Percentiles rank a stretch among this genome's conserved stretches.
Conservation (phyloP, 2,888 invertebrate genomes). For the Dolichopus griseipennis region DNA sequence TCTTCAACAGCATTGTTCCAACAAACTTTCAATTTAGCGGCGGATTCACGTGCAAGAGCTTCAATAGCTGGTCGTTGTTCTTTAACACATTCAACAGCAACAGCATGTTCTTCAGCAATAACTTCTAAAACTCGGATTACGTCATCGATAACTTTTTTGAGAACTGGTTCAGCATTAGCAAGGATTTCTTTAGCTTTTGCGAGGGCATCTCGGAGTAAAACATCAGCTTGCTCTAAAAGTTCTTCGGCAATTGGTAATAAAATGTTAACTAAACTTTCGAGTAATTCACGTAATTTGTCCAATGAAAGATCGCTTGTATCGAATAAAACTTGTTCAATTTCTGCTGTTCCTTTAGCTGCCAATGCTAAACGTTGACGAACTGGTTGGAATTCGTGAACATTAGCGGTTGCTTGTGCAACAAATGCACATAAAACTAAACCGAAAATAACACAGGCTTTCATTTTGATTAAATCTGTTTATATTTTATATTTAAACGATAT, state of each 20-base stretch:
- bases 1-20: background rate
- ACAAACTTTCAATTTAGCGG: background rate
- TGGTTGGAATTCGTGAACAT: background rate
- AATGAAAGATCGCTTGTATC: background rate
- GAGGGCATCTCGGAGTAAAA: background rate
- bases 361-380: background rate
- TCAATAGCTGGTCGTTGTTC: background rate
- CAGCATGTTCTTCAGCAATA: background rate
- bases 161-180: background rate
- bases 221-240: background rate
- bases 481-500: too few species aligned
- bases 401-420: background rate
- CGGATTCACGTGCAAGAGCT: background rate
- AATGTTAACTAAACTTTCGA: background rate
- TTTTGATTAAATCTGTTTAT: background rate
- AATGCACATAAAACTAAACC: background rate
- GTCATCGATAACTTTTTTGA: background rate
- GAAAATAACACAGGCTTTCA: background rate
- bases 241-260: background rate
- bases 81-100: background rate
- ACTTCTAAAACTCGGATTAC: background rate
- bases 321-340: background rate
- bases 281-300: background rate
- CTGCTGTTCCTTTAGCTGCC: background rate
- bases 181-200: conserved; percentile 3